Evolutionary conservation across 2,888 invertebrate genomes (phyloP).

Genomic region (Agrenia bidenticulata): DNA sequence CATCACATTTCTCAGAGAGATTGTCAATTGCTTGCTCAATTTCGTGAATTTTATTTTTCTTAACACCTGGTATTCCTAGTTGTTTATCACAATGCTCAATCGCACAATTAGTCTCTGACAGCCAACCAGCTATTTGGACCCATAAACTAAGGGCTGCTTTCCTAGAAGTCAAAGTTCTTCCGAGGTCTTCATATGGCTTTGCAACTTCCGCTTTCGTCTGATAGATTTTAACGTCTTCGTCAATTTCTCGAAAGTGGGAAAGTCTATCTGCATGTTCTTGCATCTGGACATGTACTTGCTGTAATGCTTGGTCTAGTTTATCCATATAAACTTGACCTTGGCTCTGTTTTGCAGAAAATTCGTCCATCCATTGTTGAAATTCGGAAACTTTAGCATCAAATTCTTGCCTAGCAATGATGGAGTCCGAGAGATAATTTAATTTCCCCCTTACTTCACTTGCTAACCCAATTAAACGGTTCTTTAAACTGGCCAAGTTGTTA

Average conservation of each 20-base stretch:
- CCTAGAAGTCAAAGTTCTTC: conserved; percentile 72
- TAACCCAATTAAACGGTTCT: conserved; percentile 70
- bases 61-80: conserved; percentile 55
- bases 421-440: conserved; percentile 77
- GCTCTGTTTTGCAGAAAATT: conserved; percentile 69
- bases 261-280: conserved; percentile 79
- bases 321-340: conserved; percentile 78
- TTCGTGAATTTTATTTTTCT: conserved; percentile 40
- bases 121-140: conserved; percentile 77
- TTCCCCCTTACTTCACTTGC: conserved; percentile 74
- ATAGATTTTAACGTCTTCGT: conserved; percentile 68
- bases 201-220: conserved; percentile 62
- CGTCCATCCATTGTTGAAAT: conserved; percentile 77
- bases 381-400: conserved; percentile 75
- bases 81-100: conserved; percentile 79
- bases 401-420: conserved; percentile 66
- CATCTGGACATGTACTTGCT: conserved; percentile 74
- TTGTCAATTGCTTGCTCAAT: conserved; percentile 38
- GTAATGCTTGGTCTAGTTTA: conserved; percentile 75
- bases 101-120: conserved; percentile 66
- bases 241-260: conserved; percentile 73
- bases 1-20: conserved; percentile 43
- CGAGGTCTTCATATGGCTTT: conserved; percentile 71
- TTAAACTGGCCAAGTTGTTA: conserved; percentile 71
- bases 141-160: conserved; percentile 76